Evolutionary conservation across 30 jellyfish, hydroid and myxozoan species (phyloP).

Genomic region (Hydractinia symbiolongicarpus): DNA sequence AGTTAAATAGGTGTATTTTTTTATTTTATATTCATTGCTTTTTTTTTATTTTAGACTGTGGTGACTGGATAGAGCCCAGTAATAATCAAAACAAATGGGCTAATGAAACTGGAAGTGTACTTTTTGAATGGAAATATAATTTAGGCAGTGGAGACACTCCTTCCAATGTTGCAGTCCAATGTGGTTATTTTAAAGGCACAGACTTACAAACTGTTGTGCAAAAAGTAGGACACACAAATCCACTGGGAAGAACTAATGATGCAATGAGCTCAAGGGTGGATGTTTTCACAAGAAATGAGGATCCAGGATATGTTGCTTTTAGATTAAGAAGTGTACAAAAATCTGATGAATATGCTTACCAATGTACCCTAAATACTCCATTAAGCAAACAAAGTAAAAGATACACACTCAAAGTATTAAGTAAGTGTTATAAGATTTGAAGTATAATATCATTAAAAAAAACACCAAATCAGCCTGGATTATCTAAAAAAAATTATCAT

Average conservation of each 20-base stretch:
- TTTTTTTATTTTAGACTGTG: neutral
- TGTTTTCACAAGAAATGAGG: neutral
- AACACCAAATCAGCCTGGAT: no score
- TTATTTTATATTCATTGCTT: no score
- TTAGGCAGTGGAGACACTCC: neutral
- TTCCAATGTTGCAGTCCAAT: neutral
- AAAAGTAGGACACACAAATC: neutral
- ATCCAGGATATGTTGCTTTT: neutral
- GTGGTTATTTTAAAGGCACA: conserved; percentile 24
- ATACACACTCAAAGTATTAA: neutral
- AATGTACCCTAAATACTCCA: neutral
- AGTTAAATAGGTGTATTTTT: no score
- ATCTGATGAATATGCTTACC: neutral
- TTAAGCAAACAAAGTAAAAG: neutral
- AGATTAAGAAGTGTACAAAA: conserved; percentile 5
- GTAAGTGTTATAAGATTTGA: neutral
- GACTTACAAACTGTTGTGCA: neutral
- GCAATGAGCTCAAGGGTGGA: neutral
- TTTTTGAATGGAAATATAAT: neutral
- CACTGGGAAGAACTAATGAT: neutral
- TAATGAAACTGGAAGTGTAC: neutral
- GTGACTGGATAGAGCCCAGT: neutral
- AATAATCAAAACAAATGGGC: neutral
- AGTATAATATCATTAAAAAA: neutral
- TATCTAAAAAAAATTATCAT: no score